These are phyloP conservation scores for Neogobius melanostomus DNA, from an alignment of 2,113 vertebrate genomes.

Conservation along the genomic window DNA sequence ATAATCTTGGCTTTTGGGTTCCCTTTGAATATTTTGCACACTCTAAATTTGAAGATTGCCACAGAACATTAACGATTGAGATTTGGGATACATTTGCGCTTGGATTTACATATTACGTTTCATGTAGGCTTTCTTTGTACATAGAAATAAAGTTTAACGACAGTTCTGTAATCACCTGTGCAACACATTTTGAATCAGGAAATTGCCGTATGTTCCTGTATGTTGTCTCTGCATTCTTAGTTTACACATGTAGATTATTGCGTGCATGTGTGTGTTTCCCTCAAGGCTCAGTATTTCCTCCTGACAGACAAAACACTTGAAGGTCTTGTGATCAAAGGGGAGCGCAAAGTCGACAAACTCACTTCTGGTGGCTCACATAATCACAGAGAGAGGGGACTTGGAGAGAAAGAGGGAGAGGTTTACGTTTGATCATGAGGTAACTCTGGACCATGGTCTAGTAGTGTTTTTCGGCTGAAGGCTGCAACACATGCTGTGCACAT, in stretches of 20 bases:
- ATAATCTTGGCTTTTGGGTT: too few species aligned
- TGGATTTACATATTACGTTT: too few species aligned
- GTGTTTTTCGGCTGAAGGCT: too few species aligned
- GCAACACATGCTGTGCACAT: too few species aligned
- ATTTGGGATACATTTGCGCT: too few species aligned
- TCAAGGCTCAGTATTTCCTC: slow-evolving; percentile 32
- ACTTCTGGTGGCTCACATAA: slow-evolving; percentile 45
- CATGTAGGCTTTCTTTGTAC: too few species aligned
- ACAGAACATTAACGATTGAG: too few species aligned
- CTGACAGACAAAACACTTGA: slow-evolving; percentile 52
- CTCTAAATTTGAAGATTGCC: too few species aligned
- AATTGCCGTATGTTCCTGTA: background rate
- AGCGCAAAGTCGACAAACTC: slow-evolving; percentile 33
- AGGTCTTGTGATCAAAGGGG: slow-evolving; percentile 55
- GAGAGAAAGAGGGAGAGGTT: slow-evolving; percentile 27
- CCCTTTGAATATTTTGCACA: too few species aligned
- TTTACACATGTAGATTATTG: background rate
- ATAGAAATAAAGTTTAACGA: background rate
- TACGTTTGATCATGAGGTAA: slow-evolving; percentile 4
- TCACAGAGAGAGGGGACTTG: slow-evolving; percentile 25
- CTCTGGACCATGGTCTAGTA: too few species aligned
- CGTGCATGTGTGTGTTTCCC: slow-evolving; percentile 5
- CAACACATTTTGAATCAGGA: slow-evolving; percentile 8
- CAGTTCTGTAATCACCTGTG: slow-evolving; percentile 1
- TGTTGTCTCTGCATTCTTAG: slow-evolving; percentile 2